Percentiles rank a stretch among this genome's conserved stretches.
These are phyloP conservation scores for Bovichtus variegatus DNA, from an alignment of 2,797 vertebrate species.

Conservation along the genomic window DNA sequence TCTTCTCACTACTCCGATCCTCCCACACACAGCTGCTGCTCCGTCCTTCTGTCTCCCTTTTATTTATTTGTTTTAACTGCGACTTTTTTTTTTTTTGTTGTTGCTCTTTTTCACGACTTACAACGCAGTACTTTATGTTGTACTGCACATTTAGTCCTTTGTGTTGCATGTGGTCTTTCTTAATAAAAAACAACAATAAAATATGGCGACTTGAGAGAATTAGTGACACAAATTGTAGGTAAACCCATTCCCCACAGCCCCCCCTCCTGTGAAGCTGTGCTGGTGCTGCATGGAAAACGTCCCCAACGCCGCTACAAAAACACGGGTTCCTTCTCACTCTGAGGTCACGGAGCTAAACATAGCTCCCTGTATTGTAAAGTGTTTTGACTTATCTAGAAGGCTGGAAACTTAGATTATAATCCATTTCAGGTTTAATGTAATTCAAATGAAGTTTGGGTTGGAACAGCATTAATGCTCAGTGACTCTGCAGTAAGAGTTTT, in stretches of 20 bases:
- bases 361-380: neutral
- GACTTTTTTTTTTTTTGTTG: conserved; percentile 33
- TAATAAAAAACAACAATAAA: neutral
- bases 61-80: conserved; percentile 33
- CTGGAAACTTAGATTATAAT: conserved; percentile 44
- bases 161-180: neutral
- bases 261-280: neutral
- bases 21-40: conserved; percentile 80
- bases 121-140: conserved; percentile 26
- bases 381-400: conserved; percentile 23
- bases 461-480: conserved; percentile 38
- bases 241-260: neutral
- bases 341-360: conserved; percentile 4
- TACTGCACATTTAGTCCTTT: conserved; percentile 9
- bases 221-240: neutral
- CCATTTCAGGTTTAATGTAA: conserved; percentile 39
- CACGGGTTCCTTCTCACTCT: neutral
- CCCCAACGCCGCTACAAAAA: neutral
- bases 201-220: neutral
- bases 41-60: conserved; percentile 53
- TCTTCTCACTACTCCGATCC: conserved; percentile 57
- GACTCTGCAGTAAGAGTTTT: conserved; percentile 47
- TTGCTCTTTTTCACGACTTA: conserved; percentile 30
- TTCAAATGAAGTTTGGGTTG: conserved; percentile 29
- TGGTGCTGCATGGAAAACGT: neutral